These are phyloP conservation scores for Heteromormyrus szaboi DNA, from an alignment of 2,797 vertebrate genomes.

Conservation along the genomic window DNA sequence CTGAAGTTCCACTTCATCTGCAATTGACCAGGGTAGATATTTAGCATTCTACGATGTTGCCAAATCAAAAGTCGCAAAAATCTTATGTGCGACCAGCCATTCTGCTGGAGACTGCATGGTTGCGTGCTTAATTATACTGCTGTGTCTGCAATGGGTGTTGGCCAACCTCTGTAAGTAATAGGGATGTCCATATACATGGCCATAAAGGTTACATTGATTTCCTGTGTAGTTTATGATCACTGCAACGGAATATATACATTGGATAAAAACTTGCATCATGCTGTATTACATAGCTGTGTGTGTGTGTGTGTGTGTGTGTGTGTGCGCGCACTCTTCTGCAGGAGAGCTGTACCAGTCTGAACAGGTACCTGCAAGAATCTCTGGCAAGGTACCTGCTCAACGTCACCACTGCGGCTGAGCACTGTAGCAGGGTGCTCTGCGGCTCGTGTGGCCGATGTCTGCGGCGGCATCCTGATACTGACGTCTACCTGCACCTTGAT, in stretches of 20 bases:
- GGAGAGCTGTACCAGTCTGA: conserved; percentile 57
- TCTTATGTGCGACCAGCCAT: not conserved
- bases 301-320: not conserved
- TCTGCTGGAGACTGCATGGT: not conserved
- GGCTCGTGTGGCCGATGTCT: conserved; percentile 62
- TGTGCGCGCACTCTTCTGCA: conserved; percentile 24
- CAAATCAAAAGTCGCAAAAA: not conserved
- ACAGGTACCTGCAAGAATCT: conserved; percentile 54
- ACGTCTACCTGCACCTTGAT: conserved; percentile 67
- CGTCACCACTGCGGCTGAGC: conserved; percentile 63
- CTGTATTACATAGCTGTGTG: not conserved
- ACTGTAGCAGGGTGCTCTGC: conserved; percentile 62
- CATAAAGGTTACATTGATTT: not conserved
- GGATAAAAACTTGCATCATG: not conserved
- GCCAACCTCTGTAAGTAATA: not conserved
- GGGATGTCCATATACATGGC: not conserved
- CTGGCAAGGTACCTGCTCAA: conserved; percentile 71
- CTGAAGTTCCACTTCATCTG: not conserved
- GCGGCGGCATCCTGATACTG: conserved; percentile 48
- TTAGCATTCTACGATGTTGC: not conserved
- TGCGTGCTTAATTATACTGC: not conserved
- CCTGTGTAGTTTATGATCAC: not conserved
- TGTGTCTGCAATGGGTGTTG: not conserved
- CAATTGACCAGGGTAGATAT: not conserved
- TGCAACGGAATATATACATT: not conserved